These are phyloP conservation scores for human (Homo sapiens) DNA, from an alignment of 2,113 vertebrate genomes.

Conservation along the genomic window DNA sequence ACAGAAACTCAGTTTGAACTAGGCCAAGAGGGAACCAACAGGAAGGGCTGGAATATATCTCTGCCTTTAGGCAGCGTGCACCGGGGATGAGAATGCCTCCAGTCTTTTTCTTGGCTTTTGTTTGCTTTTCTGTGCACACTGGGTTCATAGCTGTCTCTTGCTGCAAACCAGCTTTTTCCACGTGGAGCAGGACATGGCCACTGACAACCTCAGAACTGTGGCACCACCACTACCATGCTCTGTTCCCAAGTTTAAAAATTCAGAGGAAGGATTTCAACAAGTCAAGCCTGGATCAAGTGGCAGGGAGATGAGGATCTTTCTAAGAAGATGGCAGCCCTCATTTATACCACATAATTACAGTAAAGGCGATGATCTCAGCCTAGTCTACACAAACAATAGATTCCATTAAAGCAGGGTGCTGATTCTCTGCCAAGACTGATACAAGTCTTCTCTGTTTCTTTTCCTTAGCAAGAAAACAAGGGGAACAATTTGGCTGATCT, in stretches of 20 bases:
- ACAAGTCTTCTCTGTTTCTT: neutral
- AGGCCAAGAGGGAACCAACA: neutral
- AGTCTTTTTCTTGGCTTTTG: neutral
- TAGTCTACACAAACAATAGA: neutral
- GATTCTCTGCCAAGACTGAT: neutral
- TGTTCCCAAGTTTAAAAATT: constrained; percentile 24
- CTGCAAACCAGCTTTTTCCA: neutral
- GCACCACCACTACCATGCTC: neutral
- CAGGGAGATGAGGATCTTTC: neutral
- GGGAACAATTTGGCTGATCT: neutral
- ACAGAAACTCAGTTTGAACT: constrained; percentile 28
- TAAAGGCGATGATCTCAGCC: neutral
- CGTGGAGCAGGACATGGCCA: neutral
- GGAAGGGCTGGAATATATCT: neutral
- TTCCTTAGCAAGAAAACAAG: neutral
- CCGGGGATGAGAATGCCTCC: neutral
- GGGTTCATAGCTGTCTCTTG: neutral
- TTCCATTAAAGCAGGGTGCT: neutral
- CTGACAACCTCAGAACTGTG: neutral
- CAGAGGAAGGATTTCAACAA: neutral
- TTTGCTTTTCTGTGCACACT: neutral
- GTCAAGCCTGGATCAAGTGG: neutral
- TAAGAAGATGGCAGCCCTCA: neutral
- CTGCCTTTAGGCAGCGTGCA: neutral
- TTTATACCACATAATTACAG: neutral